Base-by-base conservation (phyloP, 2,888 invertebrate genomes). In the Metopia argyrocephala region DNA sequence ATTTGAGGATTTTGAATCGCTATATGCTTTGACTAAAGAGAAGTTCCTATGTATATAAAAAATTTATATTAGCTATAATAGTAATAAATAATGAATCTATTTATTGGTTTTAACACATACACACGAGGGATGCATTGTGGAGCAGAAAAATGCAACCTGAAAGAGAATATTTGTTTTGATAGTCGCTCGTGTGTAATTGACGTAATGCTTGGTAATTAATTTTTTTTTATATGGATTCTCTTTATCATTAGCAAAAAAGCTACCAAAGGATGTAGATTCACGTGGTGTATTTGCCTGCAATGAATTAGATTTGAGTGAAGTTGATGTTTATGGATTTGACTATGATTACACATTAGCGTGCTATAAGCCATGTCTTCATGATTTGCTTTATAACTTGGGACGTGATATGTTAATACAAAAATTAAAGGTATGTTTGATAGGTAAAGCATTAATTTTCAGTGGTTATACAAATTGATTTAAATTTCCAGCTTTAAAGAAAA, bases 331-430 rank as follows among this genome's bases (percentile, higher is more conserved):
- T 92, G 97, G 99, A 52, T 99, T 99, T 92, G 99, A 99, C 91
- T 99, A 99, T 92, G 99, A 99, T 90, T 99, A 99, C 90, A 99
- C 99, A 0, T 90, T 99, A 86, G 98, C 98, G 1, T 96, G 97
- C 86, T 99, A 99, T 90, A 97, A 96, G 87, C 95, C 96, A 9
- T 93, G 95, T 21, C 92, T 99, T 88, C 97, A 98, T 89, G 94
- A 94, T 88, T 92, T 98, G 59, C 93, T 99, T 20, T 99, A 98
- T 89, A 95, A 96, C 89, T 92, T 98, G 82, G 98, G 97, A 0
- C 93, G 96, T 84, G 95, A 97, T 86, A 94, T 94, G 88, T 92
- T 99, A 1, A 93, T 99, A 83, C 94, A 95, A 87, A 95, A 96
- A 87, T 95, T 94, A 88, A 97, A 97, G 94, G 98, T 97, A 56